Evolutionary conservation across 2,888 invertebrate species (phyloP).

Genomic region (Orthosia gothica): DNA sequence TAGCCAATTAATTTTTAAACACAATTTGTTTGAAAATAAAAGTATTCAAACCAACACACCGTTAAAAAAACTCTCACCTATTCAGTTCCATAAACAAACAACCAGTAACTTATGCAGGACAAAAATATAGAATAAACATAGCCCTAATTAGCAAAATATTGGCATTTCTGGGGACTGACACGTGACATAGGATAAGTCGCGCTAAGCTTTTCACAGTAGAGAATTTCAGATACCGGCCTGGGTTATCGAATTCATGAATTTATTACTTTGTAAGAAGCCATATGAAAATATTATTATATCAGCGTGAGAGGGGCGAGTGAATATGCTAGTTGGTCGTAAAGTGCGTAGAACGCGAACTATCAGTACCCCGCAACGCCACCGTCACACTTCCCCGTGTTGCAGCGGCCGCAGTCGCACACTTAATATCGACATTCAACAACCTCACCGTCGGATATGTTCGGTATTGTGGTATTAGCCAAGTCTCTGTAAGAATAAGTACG

Average conservation of each 20-base stretch:
- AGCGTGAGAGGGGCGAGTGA: no score
- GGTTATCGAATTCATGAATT: slow-evolving; percentile 22
- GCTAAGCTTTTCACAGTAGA: slow-evolving; percentile 26
- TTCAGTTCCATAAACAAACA: background rate
- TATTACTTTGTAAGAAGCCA: background rate
- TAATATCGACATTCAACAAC: slow-evolving; percentile 21
- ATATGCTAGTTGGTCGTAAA: no score
- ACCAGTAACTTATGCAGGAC: background rate
- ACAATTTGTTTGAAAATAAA: no score
- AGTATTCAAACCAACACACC: no score
- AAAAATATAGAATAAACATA: background rate
- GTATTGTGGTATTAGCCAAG: slow-evolving; percentile 10
- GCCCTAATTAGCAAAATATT: slow-evolving; percentile 29
- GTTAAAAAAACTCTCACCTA: background rate
- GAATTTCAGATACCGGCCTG: background rate
- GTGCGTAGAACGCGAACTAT: no score
- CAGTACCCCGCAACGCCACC: background rate
- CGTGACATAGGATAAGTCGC: slow-evolving; percentile 24
- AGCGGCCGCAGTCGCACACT: slow-evolving; percentile 21
- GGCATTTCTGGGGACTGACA: background rate
- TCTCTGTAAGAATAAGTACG: background rate
- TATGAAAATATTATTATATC: no score
- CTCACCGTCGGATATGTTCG: slow-evolving; percentile 7
- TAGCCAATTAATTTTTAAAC: no score
- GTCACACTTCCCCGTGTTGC: background rate